Evolutionary conservation across 2,888 invertebrate species (phyloP), one percentile per base, ranked within the genome.

Genomic region (Erebia palarica): DNA sequence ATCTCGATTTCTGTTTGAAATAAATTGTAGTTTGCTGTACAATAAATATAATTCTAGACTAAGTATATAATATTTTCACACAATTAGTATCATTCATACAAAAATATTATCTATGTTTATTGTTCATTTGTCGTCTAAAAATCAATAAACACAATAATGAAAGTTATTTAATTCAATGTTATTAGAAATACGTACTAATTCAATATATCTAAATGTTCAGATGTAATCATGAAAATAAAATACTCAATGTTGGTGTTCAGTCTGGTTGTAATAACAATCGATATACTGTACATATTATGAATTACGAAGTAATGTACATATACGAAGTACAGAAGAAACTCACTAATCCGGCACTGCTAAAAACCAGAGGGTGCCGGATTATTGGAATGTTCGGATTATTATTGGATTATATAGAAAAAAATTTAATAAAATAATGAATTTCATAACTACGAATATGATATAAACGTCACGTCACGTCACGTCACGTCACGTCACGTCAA

Each of bases 191-290:
- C 57, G 27, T 27, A 44, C 11, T 60, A n/a, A 36, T n/a, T 42
- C 16, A 60, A 14, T 60, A 42, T 42, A 36, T 7, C 11, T 47
- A 42, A 27, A 58, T 58, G 27, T 63, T 63, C 47, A 1, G 61
- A 47, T 44, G 44, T 61, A 47, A 63, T 47, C 47, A 16, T 16
- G 7, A 61, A 44, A 18, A 49, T 49, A 13, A 63, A 63, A 63
- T 63, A 63, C 63, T 63, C 63, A 63, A 44, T 60, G 16, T 63
- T 21, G 63, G 49, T 63, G 63, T 63, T 63, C 63, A 49, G 1
- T 21, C 18, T 21, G 18, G 44, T n/a, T 42, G 42, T n/a, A 36
- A 42, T 36, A 59, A n/a, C 21, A 21, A 3, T 4, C 0, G 2
- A 27, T 27, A 27, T 27, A 27, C 27, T 27, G 27, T 27, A 27